Conservation (phyloP, 2,797 vertebrate genomes). For the Falco naumanni region DNA sequence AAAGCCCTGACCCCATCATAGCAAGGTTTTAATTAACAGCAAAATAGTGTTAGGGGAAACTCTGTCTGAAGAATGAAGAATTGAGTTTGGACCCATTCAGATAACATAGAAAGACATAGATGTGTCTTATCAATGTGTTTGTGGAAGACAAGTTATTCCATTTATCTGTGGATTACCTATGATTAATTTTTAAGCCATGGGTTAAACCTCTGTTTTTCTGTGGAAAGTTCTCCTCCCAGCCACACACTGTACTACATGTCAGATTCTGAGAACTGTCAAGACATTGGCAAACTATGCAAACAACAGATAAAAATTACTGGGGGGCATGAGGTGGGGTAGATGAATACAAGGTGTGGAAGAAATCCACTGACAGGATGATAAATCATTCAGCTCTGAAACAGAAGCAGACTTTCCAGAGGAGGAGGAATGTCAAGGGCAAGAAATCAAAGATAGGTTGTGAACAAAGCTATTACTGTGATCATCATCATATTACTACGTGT, state of each 20-base stretch:
- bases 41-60: background rate
- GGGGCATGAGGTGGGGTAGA: background rate
- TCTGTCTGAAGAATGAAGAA: background rate
- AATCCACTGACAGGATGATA: conserved; percentile 14
- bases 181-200: background rate
- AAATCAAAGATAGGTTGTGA: conserved; percentile 31
- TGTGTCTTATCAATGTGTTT: background rate
- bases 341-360: conserved; percentile 7
- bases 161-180: background rate
- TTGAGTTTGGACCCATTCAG: background rate
- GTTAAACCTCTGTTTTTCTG: background rate
- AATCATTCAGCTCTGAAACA: conserved; percentile 35
- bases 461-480: conserved; percentile 7
- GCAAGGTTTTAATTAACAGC: conserved; percentile 1
- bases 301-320: background rate
- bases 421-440: conserved; percentile 33
- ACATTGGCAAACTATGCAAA: background rate
- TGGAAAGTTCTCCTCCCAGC: background rate
- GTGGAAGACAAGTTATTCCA: background rate
- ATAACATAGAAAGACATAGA: background rate
- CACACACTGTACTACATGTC: background rate
- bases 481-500: background rate
- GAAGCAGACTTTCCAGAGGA: conserved; percentile 1
- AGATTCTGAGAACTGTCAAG: background rate
- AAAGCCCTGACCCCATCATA: background rate